These are phyloP conservation scores for Diuraphis noxia DNA, from an alignment of 1,140 invertebrate species.

Conservation along the genomic window DNA sequence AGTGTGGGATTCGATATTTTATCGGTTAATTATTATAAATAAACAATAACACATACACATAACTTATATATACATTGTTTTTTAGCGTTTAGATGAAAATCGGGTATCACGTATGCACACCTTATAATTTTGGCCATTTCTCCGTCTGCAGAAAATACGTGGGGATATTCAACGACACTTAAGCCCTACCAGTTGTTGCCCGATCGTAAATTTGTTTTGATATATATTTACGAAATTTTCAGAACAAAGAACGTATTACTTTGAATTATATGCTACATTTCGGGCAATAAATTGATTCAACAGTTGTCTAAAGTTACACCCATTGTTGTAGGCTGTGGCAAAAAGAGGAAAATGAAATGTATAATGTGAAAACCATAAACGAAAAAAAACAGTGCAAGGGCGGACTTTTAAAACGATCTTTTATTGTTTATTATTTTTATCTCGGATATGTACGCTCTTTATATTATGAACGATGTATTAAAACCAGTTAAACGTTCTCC, in stretches of 20 bases:
- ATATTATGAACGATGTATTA: not conserved
- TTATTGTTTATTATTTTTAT: slow-evolving; percentile 2
- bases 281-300: not conserved
- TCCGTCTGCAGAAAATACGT: not conserved
- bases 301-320: slow-evolving; percentile 5
- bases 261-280: not conserved
- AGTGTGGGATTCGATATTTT: slow-evolving; percentile 32
- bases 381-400: not conserved
- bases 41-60: too few species aligned
- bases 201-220: slow-evolving; percentile 12
- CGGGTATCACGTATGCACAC: not conserved
- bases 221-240: slow-evolving; percentile 13
- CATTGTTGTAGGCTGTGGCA: not conserved
- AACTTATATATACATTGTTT: not conserved
- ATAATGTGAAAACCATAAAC: not conserved
- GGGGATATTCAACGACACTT: not conserved
- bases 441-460: not conserved
- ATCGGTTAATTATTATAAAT: slow-evolving; percentile 24
- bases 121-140: not conserved
- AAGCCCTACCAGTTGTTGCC: not conserved
- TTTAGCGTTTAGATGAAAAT: not conserved
- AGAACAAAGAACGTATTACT: slow-evolving; percentile 24
- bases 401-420: not conserved
- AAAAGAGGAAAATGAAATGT: not conserved
- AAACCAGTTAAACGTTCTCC: slow-evolving; percentile 19